Evolutionary conservation across 2,888 invertebrate genomes (phyloP).

Genomic region (Ceriagrion tenellum): DNA sequence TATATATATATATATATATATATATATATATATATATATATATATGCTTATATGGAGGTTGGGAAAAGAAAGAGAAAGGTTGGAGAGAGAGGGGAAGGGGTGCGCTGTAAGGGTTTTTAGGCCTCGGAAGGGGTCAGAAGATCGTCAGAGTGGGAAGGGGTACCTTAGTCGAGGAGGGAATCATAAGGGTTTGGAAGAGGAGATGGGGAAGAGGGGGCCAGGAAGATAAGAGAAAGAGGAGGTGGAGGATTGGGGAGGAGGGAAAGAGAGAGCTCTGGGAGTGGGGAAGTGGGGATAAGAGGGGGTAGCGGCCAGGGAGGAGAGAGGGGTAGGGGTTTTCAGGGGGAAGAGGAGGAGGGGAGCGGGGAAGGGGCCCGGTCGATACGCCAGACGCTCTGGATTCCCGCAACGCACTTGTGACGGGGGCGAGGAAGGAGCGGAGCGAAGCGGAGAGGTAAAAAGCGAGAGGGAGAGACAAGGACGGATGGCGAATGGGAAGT

Average conservation of each 20-base stretch:
- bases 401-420: constrained; percentile 35
- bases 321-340: background rate
- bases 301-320: background rate
- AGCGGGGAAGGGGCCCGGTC: constrained; percentile 1
- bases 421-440: background rate
- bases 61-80: background rate
- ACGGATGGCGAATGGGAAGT: background rate
- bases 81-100: background rate
- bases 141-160: background rate
- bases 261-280: background rate
- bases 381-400: constrained; percentile 59
- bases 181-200: background rate
- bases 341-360: background rate
- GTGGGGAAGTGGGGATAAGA: background rate
- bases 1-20: no score
- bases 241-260: background rate
- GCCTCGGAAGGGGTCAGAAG: background rate
- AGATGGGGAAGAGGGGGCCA: background rate
- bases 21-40: no score
- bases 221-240: background rate
- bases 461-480: constrained; percentile 28
- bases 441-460: background rate
- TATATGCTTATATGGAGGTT: no score
- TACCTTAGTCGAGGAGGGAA: background rate
- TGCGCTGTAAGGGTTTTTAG: background rate